These are phyloP conservation scores for Coranthus polyacanthus DNA, from an alignment of 2,797 vertebrate species.

Conservation along the genomic window DNA sequence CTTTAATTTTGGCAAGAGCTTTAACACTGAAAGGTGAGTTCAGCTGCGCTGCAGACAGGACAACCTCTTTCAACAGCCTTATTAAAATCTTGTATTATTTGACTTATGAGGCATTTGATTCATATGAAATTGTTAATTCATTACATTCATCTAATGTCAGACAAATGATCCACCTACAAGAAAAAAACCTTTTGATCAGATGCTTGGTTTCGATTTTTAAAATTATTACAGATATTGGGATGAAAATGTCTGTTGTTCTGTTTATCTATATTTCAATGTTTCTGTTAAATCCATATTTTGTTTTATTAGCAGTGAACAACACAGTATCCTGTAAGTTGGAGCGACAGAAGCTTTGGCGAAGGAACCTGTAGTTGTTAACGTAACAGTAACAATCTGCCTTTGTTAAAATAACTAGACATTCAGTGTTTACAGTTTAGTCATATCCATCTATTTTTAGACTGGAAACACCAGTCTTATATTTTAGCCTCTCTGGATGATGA, in stretches of 20 bases:
- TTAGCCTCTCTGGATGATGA: not conserved
- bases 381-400: not conserved
- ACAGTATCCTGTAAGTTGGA: not conserved
- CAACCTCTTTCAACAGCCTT: constrained; percentile 4
- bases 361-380: not conserved
- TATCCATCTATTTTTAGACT: too few species aligned
- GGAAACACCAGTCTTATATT: not conserved
- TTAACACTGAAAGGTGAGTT: constrained; percentile 22
- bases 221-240: too few species aligned
- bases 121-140: not conserved
- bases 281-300: not conserved
- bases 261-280: not conserved
- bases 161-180: not conserved
- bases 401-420: too few species aligned
- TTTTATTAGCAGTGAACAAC: not conserved
- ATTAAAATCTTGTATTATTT: not conserved
- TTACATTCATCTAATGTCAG: not conserved
- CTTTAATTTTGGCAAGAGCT: constrained; percentile 57
- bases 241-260: too few species aligned
- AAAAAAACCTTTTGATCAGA: too few species aligned
- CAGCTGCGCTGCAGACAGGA: constrained; percentile 17
- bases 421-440: too few species aligned
- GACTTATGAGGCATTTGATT: not conserved
- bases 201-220: too few species aligned
- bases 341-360: not conserved